These are phyloP conservation scores for Bombus superbus DNA, from an alignment of 1,140 invertebrate species.

Conservation along the genomic window DNA sequence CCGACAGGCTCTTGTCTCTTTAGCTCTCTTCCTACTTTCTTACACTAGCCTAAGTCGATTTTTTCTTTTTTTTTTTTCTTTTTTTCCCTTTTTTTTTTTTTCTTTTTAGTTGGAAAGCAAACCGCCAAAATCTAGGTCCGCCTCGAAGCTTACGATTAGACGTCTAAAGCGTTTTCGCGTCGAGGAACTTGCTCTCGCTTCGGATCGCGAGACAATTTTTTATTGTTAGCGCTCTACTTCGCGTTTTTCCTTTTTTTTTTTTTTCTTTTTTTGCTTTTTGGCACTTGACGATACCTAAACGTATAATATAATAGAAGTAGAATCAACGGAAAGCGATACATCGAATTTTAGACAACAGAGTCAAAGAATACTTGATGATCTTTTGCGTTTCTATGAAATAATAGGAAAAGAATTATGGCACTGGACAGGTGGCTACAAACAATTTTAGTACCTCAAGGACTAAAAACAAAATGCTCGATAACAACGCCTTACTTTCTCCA, in stretches of 20 bases:
- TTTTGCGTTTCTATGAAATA: neutral
- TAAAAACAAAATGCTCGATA: neutral
- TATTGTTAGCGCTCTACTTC: no score
- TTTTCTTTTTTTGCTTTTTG: constrained; percentile 12
- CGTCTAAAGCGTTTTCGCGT: constrained; percentile 9
- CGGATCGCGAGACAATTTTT: neutral
- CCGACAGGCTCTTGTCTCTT: constrained; percentile 28
- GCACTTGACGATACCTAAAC: constrained; percentile 29
- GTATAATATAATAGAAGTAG: neutral
- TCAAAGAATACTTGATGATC: neutral
- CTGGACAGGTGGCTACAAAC: neutral
- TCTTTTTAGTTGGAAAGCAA: constrained; percentile 12
- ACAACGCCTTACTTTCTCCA: neutral
- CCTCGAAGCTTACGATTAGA: constrained; percentile 8
- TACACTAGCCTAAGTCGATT: constrained; percentile 15
- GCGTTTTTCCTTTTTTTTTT: neutral
- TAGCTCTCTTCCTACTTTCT: constrained; percentile 13
- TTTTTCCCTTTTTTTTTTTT: neutral
- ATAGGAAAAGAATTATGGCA: constrained; percentile 28
- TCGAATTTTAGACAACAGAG: neutral
- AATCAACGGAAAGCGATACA: neutral
- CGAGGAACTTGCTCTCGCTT: neutral
- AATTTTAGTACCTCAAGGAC: neutral
- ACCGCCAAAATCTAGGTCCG: constrained; percentile 23
- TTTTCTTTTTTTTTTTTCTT: neutral